Percentiles rank a stretch among this genome's conserved stretches.
phyloP scores from a whole-genome alignment of 2,797 vertebrate genomes.

The Pangasius sanitwongsei region DNA sequence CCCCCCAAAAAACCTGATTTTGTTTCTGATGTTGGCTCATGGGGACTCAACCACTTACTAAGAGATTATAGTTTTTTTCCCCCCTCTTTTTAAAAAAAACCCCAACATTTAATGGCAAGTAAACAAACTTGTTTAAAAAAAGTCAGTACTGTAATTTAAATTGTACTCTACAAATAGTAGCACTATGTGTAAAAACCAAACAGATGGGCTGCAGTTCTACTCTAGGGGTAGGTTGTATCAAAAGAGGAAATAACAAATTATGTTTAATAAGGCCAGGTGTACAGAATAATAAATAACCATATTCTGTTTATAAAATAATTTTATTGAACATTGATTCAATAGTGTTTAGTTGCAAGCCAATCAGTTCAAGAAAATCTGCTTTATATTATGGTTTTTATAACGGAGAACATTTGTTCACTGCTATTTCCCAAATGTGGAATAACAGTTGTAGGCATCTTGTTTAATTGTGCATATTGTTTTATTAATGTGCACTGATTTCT shows the following conservation, averaged over 20 bases:
- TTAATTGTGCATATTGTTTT: background rate
- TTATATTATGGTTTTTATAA: background rate
- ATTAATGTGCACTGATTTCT: conserved; percentile 1
- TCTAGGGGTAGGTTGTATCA: background rate
- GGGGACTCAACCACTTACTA: background rate
- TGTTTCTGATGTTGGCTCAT: background rate
- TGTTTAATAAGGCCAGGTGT: background rate
- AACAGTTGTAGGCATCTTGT: background rate
- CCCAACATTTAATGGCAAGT: background rate
- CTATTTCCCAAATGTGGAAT: background rate
- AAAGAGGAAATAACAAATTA: background rate
- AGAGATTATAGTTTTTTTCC: background rate
- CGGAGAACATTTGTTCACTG: background rate
- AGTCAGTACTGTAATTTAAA: background rate
- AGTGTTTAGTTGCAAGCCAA: background rate
- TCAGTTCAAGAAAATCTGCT: background rate
- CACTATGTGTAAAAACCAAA: background rate
- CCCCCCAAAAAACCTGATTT: background rate
- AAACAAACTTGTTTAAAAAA: background rate
- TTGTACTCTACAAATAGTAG: background rate
- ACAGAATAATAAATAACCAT: background rate
- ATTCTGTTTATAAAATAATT: background rate
- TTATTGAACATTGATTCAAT: background rate
- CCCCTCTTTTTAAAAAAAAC: background rate
- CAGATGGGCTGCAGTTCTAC: background rate